These are phyloP conservation scores for Podabrus alpinus DNA, from an alignment of 2,888 invertebrate species.

Conservation along the genomic window DNA sequence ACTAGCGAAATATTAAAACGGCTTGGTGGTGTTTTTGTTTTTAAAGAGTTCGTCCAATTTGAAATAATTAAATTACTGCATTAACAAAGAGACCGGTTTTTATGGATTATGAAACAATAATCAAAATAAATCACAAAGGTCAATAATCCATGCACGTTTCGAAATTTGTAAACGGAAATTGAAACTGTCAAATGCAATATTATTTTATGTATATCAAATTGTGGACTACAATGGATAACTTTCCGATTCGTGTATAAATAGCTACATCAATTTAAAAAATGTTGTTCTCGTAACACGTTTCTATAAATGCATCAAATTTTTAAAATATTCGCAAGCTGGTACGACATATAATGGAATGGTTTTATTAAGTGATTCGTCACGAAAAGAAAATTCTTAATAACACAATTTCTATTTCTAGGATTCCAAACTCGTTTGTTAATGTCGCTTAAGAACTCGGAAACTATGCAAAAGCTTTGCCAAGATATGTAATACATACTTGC, in stretches of 20 bases:
- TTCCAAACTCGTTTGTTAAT: conserved; percentile 13
- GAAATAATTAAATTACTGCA: neutral
- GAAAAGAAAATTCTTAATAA: conserved; percentile 5
- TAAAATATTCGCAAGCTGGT: neutral
- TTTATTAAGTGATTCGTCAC: neutral
- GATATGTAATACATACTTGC: conserved; percentile 12
- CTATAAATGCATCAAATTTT: neutral
- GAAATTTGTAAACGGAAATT: conserved; percentile 2
- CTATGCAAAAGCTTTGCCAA: conserved; percentile 12
- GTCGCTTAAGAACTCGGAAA: conserved; percentile 12
- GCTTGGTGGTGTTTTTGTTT: neutral
- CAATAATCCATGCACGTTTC: conserved; percentile 1
- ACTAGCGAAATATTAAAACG: neutral
- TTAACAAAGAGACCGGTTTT: neutral
- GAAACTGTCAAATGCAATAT: neutral
- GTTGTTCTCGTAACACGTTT: neutral
- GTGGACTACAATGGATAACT: conserved; percentile 1
- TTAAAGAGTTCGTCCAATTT: neutral
- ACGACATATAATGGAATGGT: neutral
- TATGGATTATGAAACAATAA: neutral
- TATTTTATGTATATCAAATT: conserved; percentile 3
- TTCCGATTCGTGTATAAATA: conserved; percentile 1
- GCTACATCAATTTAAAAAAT: neutral
- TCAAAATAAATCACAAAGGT: neutral
- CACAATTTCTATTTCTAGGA: conserved; percentile 10